Evolutionary conservation across 2,888 invertebrate species (phyloP), one percentile per base, ranked within the genome.

Genomic region (Scrobipalpa atriplicella): DNA sequence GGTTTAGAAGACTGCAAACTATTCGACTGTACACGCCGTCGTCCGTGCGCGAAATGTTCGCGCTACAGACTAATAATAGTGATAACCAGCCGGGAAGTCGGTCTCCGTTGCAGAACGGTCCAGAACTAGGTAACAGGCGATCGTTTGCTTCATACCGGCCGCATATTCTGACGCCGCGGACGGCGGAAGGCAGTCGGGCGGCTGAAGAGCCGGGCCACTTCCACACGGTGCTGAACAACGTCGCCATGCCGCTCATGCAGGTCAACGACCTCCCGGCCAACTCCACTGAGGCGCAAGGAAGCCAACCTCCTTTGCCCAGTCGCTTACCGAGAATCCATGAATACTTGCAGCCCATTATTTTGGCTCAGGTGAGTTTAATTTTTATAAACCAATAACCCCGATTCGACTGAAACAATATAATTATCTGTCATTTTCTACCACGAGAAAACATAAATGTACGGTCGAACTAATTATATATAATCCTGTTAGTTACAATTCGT

Each of bases 201-300:
- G 64, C 75, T 2, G 82, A 82, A 5, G 83, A 81, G 52, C 72
- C 78, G 18, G 76, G 77, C 5, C 83, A 81, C 51, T 83, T 85
- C 69, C 86, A 85, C 67, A 81, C 87, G 1, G 82, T 87, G 21
- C 73, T 89, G 36, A 85, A 85, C 72, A 86, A 85, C 67, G 86
- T 87, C 0, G 81, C 81, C 0, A 90, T 94, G 74, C 95, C 95
- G 1, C 82, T 93, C 11, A 93, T 95, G 74, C 94, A 94, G 73
- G 93, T 95, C 41, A 95, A 95, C 71, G 95, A 95, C 73, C 88
- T 94, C n/a, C 77, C 82, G 13, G 71, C 79, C 36, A 77, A 73
- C 43, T 76, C 72, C 39, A 71, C 76, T 8, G 86, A 86, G 2
- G 75, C 73, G 1, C 83, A 78, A 11, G 78, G 75, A 2, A 77